Evolutionary conservation across 2,113 vertebrate species (phyloP), one percentile per base, ranked within the genome.

Genomic region (Lagopus leucura): DNA sequence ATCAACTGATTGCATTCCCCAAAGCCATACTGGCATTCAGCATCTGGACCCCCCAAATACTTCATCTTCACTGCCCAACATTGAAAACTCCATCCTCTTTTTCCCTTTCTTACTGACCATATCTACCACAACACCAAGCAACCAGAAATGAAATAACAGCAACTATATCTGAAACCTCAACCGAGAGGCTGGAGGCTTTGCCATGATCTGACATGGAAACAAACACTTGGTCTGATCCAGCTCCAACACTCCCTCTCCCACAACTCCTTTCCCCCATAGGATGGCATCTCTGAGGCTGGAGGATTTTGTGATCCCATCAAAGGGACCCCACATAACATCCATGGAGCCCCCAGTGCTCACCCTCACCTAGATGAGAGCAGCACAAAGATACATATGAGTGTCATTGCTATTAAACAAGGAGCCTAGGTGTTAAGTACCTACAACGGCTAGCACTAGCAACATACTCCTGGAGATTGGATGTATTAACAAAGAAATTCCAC

Each of bases 331-430:
- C 22, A 1, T 3, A 6, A 63, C 48, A 65, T 40, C n/a, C 11
- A 24, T 0, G 8, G 13, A 71, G 42, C 48, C 75, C 61, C 77
- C 40, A 55, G 30, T 10, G 36, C 16, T 13, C 69, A 50, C 8
- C n/a, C 50, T 87, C 84, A 71, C 36, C 4, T 36, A 73, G 58
- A 50, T 21, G 34, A 27, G 6, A 21, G 58, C 3, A 9, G 52
- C 45, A 72, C 1, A 0, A 8, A 76, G 50, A 36, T 9, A 18
- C 1, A 3, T 11, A 2, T 3, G 0, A 82, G 27, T 55, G 22
- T n/a, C 43, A 40, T 13, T 34, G 13, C 16, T 55, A 17, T 30
- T 36, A 79, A 58, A 32, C 2, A 6, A 27, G 19, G 48, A 79
- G 11, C 17, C 18, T 54, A 42, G 13, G 45, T 38, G 27, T 16